A percentile compares a stretch with the other conserved stretches of the same genome.
phyloP scores from a whole-genome alignment of 2,888 invertebrate species.

The Toxonevra muliebris region DNA sequence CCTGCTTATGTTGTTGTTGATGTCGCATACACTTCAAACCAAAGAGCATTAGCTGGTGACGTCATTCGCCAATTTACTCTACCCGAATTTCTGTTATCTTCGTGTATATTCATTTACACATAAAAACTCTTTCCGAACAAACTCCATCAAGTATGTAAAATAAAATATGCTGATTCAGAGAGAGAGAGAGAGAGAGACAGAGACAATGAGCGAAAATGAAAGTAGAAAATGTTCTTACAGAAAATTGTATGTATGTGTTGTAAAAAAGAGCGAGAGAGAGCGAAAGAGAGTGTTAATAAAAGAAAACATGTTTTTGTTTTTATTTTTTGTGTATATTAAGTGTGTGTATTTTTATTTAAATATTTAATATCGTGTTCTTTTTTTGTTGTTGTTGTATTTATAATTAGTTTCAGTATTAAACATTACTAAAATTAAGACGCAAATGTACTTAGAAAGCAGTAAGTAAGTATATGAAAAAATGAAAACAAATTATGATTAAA shows the following conservation, averaged over 20 bases:
- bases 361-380: constrained; percentile 8
- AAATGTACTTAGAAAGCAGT: constrained; percentile 29
- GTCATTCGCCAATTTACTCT: too few species aligned
- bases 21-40: too few species aligned
- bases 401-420: neutral
- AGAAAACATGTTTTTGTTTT: constrained; percentile 4
- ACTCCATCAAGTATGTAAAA: too few species aligned
- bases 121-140: too few species aligned
- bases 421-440: constrained; percentile 8
- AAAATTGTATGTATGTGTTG: neutral
- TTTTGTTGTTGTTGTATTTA: neutral
- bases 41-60: too few species aligned
- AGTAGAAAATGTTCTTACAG: too few species aligned
- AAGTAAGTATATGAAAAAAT: neutral
- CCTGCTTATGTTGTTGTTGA: too few species aligned
- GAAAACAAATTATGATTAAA: neutral
- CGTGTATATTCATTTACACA: too few species aligned
- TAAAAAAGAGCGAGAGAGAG: neutral
- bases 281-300: neutral
- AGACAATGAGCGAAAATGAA: neutral
- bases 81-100: too few species aligned
- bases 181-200: neutral
- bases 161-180: neutral
- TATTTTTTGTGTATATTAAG: constrained; percentile 15
- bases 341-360: constrained; percentile 24